Conservation (phyloP, 2,113 vertebrate genomes). For the Ammodytes marinus region DNA sequence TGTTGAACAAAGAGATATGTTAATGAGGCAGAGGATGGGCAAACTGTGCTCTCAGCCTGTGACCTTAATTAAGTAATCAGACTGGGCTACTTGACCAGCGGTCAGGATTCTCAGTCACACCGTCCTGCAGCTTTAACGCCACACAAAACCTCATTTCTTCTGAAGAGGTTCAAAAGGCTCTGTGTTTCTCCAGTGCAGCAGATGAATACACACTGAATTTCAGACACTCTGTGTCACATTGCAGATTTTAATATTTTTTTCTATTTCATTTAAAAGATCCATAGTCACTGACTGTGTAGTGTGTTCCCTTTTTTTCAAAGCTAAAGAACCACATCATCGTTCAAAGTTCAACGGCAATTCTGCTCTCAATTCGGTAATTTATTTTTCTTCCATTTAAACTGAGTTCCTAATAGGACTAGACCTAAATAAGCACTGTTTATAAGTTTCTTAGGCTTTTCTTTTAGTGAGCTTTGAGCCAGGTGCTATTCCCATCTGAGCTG, state of each 20-base stretch:
- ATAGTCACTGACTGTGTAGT: background rate
- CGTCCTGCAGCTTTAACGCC: slow-evolving; percentile 50
- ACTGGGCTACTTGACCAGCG: slow-evolving; percentile 80
- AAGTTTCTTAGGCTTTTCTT: background rate
- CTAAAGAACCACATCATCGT: background rate
- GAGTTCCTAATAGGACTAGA: background rate
- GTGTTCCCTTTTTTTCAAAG: background rate
- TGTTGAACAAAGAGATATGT: slow-evolving; percentile 62
- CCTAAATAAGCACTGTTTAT: background rate
- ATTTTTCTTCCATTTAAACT: background rate
- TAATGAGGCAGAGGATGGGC: slow-evolving; percentile 61
- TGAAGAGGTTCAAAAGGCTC: slow-evolving; percentile 14
- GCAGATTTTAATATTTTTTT: background rate
- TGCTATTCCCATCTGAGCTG: background rate
- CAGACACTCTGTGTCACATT: background rate
- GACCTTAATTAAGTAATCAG: slow-evolving; percentile 86
- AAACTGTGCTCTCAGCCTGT: slow-evolving; percentile 61
- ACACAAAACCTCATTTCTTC: slow-evolving; percentile 44
- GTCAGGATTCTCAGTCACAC: slow-evolving; percentile 63
- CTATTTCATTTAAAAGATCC: background rate
- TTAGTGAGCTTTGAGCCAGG: background rate
- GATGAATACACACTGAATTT: background rate
- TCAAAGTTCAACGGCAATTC: background rate
- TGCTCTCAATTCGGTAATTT: background rate
- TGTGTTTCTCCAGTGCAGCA: background rate